A percentile compares a stretch with the other conserved stretches of the same genome.
Evolutionary conservation across 2,797 vertebrate genomes (phyloP).

Genomic region (Vultur gryphus): DNA sequence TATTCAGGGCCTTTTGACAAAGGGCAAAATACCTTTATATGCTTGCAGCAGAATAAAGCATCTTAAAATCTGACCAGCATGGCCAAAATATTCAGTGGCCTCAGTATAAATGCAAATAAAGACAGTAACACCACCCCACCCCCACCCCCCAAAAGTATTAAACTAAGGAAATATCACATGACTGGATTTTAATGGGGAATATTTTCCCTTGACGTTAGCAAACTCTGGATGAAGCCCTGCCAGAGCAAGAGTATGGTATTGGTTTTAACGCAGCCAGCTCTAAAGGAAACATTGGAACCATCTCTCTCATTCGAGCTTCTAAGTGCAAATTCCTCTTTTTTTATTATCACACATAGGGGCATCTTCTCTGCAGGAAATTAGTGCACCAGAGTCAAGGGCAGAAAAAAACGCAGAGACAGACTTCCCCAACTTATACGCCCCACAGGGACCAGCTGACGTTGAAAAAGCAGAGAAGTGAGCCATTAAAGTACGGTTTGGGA

Average conservation of each 20-base stretch:
- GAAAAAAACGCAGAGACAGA: slow-evolving; percentile 61
- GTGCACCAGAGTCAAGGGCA: slow-evolving; percentile 83
- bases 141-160: neutral
- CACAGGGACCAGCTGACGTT: slow-evolving; percentile 79
- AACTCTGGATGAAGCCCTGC: neutral
- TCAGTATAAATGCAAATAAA: neutral
- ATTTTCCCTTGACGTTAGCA: neutral
- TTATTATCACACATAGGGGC: neutral
- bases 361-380: slow-evolving; percentile 66
- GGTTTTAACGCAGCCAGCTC: neutral
- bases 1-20: neutral
- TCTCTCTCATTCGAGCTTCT: neutral
- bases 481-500: slow-evolving; percentile 85
- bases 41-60: neutral
- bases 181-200: neutral
- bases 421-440: slow-evolving; percentile 63
- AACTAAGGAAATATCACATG: neutral
- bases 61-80: neutral
- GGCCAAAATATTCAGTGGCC: neutral
- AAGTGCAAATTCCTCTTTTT: neutral
- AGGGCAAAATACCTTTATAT: neutral
- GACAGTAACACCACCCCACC: neutral
- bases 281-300: neutral
- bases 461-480: slow-evolving; percentile 73
- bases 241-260: neutral